Base-by-base conservation (phyloP, 2,888 invertebrate genomes). In the Drosophila atripex region DNA sequence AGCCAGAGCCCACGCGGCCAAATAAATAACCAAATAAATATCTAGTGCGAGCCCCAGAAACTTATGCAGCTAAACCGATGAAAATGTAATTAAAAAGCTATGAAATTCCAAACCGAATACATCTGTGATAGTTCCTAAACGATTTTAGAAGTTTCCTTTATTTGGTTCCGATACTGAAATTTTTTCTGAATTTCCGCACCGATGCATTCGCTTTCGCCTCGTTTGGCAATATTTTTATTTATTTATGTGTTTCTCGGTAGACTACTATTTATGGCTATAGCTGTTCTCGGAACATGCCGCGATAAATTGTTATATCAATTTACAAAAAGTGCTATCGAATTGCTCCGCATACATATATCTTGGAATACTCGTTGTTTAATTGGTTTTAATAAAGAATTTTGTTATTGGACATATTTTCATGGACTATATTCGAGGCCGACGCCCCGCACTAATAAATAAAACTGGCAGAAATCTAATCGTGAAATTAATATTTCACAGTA, bases 211-310 rank as follows among this genome's bases (percentile, higher is more conserved):
- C 30, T 38, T 53, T 56, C 38, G 43, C 43, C 59, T 59, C n/a
- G 63, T 9, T 43, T 56, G 51, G 54, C 71, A 57, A 61, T 28
- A 28, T 11, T 50, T 49, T 30, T 52, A 30, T 39, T 16, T 12
- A 45, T 59, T 58, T 60, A 51, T 38, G 28, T 50, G 1, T 14
- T 21, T 21, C 30, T 61, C 30, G 28, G 41, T 30, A 32, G 16
- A 21, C 59, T 52, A 53, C 53, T 71, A 56, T 69, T 73, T 74
- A 59, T 76, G 58, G 56, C 23, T 6, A 2, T 35, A n/a, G 2
- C 35, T 35, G 5, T 35, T 35, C 35, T n/a, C n/a, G n/a, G n/a
- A 6, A n/a, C 11, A 12, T 12, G 32, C 32, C 12, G 12, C 32
- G 4, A 32, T 32, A 32, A 11, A 32, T 32, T 32, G 11, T 32